These are phyloP conservation scores for Eudyptes chrysolophus DNA, from an alignment of 2,113 vertebrate species.

Conservation along the genomic window DNA sequence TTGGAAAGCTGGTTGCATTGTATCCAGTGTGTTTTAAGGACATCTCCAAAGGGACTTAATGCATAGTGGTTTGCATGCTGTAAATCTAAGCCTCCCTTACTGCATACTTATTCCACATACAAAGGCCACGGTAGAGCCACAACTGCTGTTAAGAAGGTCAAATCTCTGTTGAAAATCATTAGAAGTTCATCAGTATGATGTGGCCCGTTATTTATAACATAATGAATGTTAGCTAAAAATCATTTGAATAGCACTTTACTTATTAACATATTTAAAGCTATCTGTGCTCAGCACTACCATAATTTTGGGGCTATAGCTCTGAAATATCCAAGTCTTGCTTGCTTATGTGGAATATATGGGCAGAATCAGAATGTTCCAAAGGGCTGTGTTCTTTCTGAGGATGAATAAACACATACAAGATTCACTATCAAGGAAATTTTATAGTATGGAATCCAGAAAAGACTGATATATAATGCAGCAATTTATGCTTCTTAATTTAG, in stretches of 20 bases:
- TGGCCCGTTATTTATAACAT: not conserved
- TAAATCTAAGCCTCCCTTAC: not conserved
- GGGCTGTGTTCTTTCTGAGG: not conserved
- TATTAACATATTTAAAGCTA: not conserved
- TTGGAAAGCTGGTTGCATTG: not conserved
- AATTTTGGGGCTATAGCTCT: not conserved
- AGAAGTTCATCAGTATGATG: not conserved
- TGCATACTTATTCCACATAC: not conserved
- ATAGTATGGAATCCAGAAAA: not conserved
- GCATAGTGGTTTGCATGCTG: not conserved
- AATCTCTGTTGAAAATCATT: not conserved
- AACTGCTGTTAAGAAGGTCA: constrained; percentile 3
- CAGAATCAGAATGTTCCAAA: not conserved
- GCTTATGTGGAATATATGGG: not conserved
- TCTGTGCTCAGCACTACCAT: not conserved
- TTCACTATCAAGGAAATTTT: not conserved
- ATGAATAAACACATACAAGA: not conserved
- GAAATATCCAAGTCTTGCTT: not conserved
- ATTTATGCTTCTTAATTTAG: not conserved
- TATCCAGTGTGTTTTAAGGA: not conserved
- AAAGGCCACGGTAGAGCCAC: not conserved
- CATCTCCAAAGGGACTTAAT: not conserved
- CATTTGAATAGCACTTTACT: not conserved
- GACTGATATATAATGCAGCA: not conserved
- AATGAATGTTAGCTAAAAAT: not conserved